These are phyloP conservation scores for Ecliptopera silaceata DNA, from an alignment of 2,888 invertebrate species.

Conservation along the genomic window DNA sequence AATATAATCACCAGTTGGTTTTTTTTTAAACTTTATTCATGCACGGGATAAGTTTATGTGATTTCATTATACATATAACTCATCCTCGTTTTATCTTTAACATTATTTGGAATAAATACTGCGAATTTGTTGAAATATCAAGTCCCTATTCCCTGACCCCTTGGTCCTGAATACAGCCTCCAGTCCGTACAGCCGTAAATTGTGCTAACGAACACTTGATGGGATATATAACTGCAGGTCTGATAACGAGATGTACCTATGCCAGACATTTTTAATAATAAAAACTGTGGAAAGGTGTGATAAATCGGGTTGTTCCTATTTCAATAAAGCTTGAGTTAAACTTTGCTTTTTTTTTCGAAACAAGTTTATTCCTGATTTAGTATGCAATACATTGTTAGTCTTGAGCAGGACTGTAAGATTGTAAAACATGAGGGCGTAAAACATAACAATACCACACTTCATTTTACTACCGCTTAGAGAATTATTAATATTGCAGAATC, in stretches of 20 bases:
- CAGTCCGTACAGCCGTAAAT: constrained; percentile 25
- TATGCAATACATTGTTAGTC: not conserved
- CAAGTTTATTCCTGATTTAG: not conserved
- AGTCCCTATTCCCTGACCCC: not conserved
- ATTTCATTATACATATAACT: no score
- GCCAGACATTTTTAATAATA: constrained; percentile 15
- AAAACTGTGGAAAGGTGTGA: not conserved
- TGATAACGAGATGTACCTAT: constrained; percentile 35
- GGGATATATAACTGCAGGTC: constrained; percentile 34
- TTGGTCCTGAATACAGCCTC: constrained; percentile 20
- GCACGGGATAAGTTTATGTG: no score
- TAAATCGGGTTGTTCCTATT: not conserved
- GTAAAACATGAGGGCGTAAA: no score
- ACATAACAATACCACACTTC: no score
- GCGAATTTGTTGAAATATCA: no score
- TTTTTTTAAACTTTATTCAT: no score
- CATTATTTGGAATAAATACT: no score
- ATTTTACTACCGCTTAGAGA: no score
- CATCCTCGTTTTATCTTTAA: no score
- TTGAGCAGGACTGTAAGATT: no score
- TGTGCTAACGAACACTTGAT: constrained; percentile 39
- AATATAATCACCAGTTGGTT: no score
- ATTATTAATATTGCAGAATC: no score
- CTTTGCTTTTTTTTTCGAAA: not conserved
- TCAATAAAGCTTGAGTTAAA: not conserved